These are phyloP conservation scores for Dicaeum eximium DNA, from an alignment of 2,113 vertebrate species.

Conservation along the genomic window DNA sequence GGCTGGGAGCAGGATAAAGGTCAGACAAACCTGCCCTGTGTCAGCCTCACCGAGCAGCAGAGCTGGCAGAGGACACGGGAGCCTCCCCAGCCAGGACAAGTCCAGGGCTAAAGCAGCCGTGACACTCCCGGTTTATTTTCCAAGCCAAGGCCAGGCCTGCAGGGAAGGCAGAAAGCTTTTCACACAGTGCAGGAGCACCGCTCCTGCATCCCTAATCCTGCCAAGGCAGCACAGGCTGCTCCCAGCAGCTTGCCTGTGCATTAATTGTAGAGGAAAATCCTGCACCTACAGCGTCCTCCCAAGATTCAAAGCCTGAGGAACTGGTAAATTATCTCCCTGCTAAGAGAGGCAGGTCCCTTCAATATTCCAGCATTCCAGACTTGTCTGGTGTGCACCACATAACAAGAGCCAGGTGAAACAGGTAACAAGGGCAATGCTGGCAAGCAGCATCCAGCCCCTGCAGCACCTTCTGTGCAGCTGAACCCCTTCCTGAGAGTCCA, in stretches of 20 bases:
- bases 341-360: background rate
- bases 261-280: background rate
- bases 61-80: background rate
- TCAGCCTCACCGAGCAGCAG: accelerated
- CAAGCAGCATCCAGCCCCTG: background rate
- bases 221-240: background rate
- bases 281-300: background rate
- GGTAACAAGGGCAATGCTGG: background rate
- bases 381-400: accelerated
- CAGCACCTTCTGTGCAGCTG: background rate
- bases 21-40: background rate
- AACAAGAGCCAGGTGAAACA: accelerated
- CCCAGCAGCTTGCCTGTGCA: background rate
- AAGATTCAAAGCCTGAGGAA: background rate
- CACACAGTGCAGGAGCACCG: background rate
- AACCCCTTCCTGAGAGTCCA: background rate
- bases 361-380: background rate
- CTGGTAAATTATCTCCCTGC: background rate
- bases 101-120: background rate
- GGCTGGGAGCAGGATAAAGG: background rate
- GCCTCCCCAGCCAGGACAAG: background rate
- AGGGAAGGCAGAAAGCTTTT: background rate
- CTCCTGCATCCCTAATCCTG: background rate
- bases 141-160: background rate
- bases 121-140: background rate